Evolutionary conservation across 2,113 vertebrate species (phyloP), one percentile per base, ranked within the genome.

Genomic region (Corythoichthys intestinalis): DNA sequence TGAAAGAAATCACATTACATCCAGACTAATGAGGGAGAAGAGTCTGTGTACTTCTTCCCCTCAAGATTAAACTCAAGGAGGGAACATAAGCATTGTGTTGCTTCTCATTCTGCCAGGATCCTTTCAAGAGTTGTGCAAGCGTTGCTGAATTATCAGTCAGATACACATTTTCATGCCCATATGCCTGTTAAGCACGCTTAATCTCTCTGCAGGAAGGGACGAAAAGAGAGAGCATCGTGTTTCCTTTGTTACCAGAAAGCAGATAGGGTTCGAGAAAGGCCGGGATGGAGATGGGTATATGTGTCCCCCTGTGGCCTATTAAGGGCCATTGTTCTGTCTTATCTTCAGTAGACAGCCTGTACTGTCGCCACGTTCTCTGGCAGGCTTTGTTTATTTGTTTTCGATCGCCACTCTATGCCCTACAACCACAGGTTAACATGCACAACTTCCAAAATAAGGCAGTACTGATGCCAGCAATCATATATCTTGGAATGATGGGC

Each of bases 311-410:
- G 78, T 76, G 80, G 90, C 73, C 91, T 93, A 92, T 92, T 94
- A 93, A 91, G 88, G 89, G 28, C 72, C 70, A 93, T 94, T 94
- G 91, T 95, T 93, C 83, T 69, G 76, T 75, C 90, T 92, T 94
- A 94, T 95, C 92, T 93, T 79, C 85, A 87, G 83, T 88, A 85
- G 86, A 84, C 85, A 94, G 92, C 74, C 76, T 85, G 86, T 54
- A 82, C 81, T 49, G 87, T 86, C 86, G 69, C 52, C 63, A 75
- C 75, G 75, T 74, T 54, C 73, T 84, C 70, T 83, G 87, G 82
- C 80, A 75, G 78, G 70, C 57, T 79, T 76, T 73, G 78, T 82
- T 84, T 83, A 82, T 87, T 88, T 82, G 77, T 77, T 71, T 82
- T 75, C 46, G 15, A 84, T 84, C 75, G 68, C 37, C 17, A 20